Evolutionary conservation across 2,797 vertebrate species (phyloP).

Genomic region (Rhabdomys pumilio): DNA sequence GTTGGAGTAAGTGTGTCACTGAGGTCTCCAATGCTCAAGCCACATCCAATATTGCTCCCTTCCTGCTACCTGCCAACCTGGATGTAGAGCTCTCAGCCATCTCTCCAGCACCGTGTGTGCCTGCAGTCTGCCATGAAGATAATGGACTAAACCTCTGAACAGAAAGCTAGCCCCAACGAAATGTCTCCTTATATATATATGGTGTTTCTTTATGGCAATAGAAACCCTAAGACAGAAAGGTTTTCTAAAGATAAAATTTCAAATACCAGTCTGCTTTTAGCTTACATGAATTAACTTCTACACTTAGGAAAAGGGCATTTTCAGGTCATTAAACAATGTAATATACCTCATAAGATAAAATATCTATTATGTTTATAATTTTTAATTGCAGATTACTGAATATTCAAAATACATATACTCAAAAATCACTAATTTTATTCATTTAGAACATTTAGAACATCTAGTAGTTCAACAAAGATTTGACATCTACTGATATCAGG

Average conservation of each 20-base stretch:
- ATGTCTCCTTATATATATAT: not conserved
- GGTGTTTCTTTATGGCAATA: not conserved
- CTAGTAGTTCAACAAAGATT: conserved; percentile 35
- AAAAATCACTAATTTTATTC: conserved; percentile 15
- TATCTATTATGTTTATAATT: not conserved
- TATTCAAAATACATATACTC: conserved; percentile 35
- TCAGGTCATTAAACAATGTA: not conserved
- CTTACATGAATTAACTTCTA: conserved; percentile 25
- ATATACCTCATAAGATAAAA: not conserved
- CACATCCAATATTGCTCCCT: not conserved
- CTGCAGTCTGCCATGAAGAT: no score
- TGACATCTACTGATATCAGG: conserved; percentile 4
- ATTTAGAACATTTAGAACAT: not conserved
- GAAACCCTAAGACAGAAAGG: not conserved
- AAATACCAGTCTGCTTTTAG: conserved; percentile 14
- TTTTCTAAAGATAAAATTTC: not conserved
- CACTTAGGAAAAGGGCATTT: not conserved
- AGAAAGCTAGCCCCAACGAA: not conserved
- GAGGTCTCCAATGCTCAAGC: not conserved
- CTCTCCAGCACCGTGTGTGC: not conserved
- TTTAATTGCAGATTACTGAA: conserved; percentile 56
- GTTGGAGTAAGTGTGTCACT: not conserved
- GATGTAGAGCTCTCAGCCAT: not conserved
- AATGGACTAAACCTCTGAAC: not conserved
- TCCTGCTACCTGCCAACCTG: not conserved